These are phyloP conservation scores for Vanessa cardui DNA, from an alignment of 2,888 invertebrate species.

Conservation along the genomic window DNA sequence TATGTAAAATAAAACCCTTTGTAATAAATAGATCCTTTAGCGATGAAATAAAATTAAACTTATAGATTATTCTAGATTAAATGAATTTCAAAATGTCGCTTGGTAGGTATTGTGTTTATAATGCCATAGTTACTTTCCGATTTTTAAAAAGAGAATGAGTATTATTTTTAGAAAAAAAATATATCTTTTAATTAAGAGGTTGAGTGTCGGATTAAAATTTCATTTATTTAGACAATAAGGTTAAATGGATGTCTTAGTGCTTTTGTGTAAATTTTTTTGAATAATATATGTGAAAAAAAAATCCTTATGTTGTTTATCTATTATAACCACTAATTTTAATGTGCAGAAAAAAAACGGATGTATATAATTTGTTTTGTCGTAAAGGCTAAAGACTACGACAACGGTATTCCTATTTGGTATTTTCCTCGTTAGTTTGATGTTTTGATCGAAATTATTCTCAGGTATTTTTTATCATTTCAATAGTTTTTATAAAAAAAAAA, in stretches of 20 bases:
- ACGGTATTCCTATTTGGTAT: too few species aligned
- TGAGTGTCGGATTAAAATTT: constrained; percentile 80
- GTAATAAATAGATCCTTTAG: constrained; percentile 68
- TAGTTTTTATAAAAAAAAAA: too few species aligned
- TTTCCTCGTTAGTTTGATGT: too few species aligned
- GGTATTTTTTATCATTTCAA: too few species aligned
- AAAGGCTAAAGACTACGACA: too few species aligned
- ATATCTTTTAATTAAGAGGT: constrained; percentile 78
- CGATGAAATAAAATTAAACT: constrained; percentile 55
- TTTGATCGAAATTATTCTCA: too few species aligned
- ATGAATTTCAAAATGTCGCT: constrained; percentile 66
- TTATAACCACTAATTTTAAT: not conserved
- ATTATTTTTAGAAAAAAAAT: constrained; percentile 83
- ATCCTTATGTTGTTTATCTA: constrained; percentile 41
- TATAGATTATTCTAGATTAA: constrained; percentile 63
- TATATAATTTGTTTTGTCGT: too few species aligned
- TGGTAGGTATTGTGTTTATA: constrained; percentile 72
- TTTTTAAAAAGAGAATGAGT: constrained; percentile 65
- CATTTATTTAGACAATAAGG: constrained; percentile 83
- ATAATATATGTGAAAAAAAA: constrained; percentile 82
- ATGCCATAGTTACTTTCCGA: constrained; percentile 72
- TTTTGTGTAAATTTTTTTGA: constrained; percentile 84
- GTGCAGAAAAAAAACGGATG: too few species aligned
- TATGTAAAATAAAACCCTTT: constrained; percentile 72
- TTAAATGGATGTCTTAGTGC: constrained; percentile 84